phyloP scores from a whole-genome alignment of 2,888 invertebrate species.

The Synanthedon vespiformis region DNA sequence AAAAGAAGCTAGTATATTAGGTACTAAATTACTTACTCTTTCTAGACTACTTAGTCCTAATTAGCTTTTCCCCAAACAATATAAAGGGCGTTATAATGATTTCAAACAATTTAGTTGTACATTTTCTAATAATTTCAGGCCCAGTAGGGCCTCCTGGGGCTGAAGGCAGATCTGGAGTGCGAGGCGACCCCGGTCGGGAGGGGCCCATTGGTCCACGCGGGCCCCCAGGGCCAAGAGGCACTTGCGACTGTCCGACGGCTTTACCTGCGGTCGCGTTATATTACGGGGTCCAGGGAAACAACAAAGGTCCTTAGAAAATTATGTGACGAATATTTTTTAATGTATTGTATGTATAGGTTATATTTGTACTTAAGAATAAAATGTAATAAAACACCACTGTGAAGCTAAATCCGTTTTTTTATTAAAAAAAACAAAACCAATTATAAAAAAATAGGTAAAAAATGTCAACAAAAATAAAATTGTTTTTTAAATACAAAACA shows the following conservation, averaged over 20 bases:
- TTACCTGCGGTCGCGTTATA: conserved; percentile 61
- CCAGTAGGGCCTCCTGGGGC: conserved; percentile 75
- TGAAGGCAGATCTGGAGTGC: conserved; percentile 80
- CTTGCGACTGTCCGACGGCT: conserved; percentile 63
- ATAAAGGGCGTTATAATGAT: no score
- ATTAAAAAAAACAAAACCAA: not conserved
- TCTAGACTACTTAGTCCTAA: no score
- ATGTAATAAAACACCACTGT: not conserved
- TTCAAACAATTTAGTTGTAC: no score
- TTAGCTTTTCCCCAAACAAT: no score
- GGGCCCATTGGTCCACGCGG: conserved; percentile 69
- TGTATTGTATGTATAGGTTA: no score
- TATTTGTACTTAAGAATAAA: no score
- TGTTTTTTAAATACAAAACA: no score
- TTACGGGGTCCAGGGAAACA: conserved; percentile 62
- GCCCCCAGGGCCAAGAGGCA: conserved; percentile 74
- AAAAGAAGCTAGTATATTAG: no score
- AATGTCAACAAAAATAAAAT: no score
- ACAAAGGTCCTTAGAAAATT: conserved; percentile 67
- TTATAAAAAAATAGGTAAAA: no score
- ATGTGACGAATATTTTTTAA: conserved; percentile 1
- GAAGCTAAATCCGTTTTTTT: not conserved
- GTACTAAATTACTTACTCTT: no score
- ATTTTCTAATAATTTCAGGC: conserved; percentile 21
- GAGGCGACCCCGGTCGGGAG: conserved; percentile 80